Evolutionary conservation across 2,888 invertebrate species (phyloP).

Genomic region (Eupithecia exiguata): DNA sequence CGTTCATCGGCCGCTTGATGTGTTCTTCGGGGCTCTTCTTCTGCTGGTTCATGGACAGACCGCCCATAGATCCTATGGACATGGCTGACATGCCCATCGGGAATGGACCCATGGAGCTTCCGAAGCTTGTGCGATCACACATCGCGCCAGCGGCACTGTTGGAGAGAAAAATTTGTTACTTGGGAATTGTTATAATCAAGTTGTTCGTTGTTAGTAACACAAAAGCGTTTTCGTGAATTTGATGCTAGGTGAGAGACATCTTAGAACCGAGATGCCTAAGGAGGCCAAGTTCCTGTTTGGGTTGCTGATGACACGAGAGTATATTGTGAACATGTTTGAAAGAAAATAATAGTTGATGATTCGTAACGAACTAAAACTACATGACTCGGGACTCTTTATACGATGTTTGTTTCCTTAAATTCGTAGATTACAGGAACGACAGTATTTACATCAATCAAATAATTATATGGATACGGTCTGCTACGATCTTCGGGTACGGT

Average conservation of each 20-base stretch:
- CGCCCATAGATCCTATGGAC: conserved; percentile 82
- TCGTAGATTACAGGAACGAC: background rate
- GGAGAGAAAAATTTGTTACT: conserved; percentile 43
- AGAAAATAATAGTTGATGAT: too few relatives aligned
- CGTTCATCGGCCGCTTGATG: conserved; percentile 99
- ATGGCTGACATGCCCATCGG: conserved; percentile 83
- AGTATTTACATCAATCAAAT: background rate
- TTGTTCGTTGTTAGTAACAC: background rate
- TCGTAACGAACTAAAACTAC: background rate
- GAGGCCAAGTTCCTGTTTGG: background rate
- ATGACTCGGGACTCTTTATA: background rate
- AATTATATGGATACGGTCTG: too few relatives aligned
- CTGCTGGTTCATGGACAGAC: conserved; percentile 83
- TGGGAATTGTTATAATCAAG: background rate
- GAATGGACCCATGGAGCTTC: conserved; percentile 81
- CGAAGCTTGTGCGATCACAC: conserved; percentile 87
- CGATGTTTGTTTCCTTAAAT: background rate
- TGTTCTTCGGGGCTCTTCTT: conserved; percentile 90
- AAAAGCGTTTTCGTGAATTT: background rate
- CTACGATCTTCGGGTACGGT: too few relatives aligned
- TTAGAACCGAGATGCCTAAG: background rate
- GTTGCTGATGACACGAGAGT: too few relatives aligned
- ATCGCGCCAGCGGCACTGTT: conserved; percentile 88
- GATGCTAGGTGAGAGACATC: background rate
- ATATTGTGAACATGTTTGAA: too few relatives aligned